Evolutionary conservation across 2,113 vertebrate genomes (phyloP).

Genomic region (Amphiprion ocellaris): DNA sequence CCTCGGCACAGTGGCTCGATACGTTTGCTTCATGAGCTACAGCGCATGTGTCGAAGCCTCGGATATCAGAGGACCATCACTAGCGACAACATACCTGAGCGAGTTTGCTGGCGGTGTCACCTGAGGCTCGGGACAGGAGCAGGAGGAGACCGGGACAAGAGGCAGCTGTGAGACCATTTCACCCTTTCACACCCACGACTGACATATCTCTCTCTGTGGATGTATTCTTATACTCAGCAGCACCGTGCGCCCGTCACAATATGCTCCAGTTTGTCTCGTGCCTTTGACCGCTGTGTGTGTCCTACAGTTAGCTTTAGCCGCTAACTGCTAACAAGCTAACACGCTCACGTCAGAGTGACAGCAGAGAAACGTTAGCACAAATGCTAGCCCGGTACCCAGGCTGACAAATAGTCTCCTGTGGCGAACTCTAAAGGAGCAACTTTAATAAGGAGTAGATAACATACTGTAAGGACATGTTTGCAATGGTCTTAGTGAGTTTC

Average conservation of each 20-base stretch:
- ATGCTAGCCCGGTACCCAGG: background rate
- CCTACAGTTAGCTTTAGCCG: constrained; percentile 66
- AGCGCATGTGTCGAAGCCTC: too few relatives aligned
- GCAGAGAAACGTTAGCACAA: constrained; percentile 7
- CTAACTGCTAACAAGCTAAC: constrained; percentile 55
- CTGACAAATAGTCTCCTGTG: too few relatives aligned
- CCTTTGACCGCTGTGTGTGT: constrained; percentile 76
- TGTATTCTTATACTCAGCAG: too few relatives aligned
- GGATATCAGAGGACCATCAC: too few relatives aligned
- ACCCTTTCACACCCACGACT: background rate
- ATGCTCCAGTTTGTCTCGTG: constrained; percentile 15
- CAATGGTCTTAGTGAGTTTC: background rate
- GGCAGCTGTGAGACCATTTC: constrained; percentile 49
- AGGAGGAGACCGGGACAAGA: constrained; percentile 48
- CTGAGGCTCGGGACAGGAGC: constrained; percentile 56
- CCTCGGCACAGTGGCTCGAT: too few relatives aligned
- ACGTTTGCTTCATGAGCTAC: too few relatives aligned
- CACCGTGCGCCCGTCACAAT: fast-evolving
- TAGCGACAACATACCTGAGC: constrained; percentile 60
- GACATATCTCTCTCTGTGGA: fast-evolving
- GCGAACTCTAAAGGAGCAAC: background rate
- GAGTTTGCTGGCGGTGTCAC: constrained; percentile 48
- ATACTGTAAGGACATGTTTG: background rate
- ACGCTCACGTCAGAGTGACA: constrained; percentile 5
- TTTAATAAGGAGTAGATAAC: background rate